Conservation (phyloP, 2,113 vertebrate species). For the Sprattus sprattus region DNA sequence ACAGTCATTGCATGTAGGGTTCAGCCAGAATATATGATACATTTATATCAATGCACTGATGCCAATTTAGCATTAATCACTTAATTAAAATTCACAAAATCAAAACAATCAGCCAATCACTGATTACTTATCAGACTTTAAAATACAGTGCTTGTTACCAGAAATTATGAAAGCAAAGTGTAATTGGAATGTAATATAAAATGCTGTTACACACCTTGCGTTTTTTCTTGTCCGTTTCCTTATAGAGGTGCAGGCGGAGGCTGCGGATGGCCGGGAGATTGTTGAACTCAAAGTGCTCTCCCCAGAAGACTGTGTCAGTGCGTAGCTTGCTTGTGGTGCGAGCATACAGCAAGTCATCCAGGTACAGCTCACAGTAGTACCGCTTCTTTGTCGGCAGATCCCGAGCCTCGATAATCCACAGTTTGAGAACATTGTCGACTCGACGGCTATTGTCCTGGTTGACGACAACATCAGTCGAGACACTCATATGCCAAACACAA, state of each 20-base stretch:
- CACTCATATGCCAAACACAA: conserved; percentile 11
- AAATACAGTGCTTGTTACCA: not conserved
- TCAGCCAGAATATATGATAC: not conserved
- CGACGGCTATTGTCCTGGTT: conserved; percentile 92
- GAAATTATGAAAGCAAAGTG: too few relatives aligned
- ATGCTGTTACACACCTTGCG: conserved; percentile 75
- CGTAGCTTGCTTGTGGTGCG: conserved; percentile 97
- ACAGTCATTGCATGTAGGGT: not conserved
- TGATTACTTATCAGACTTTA: not conserved
- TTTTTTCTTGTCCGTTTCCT: conserved; percentile 95
- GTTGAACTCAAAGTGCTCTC: conserved; percentile 97
- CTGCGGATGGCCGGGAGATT: conserved; percentile 91
- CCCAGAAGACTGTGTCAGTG: conserved; percentile 96
- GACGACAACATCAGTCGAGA: not conserved
- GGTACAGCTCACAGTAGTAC: conserved; percentile 96
- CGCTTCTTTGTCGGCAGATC: conserved; percentile 95
- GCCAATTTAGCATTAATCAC: not conserved
- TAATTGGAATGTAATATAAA: not conserved
- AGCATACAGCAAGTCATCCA: conserved; percentile 95
- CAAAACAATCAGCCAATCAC: not conserved
- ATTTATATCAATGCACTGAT: not conserved
- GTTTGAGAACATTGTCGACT: conserved; percentile 92
- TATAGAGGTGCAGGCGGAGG: conserved; percentile 93
- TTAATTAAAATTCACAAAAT: not conserved
- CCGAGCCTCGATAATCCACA: conserved; percentile 96